Conservation (phyloP, 2,113 vertebrate species). For the Phoxinus phoxinus region DNA sequence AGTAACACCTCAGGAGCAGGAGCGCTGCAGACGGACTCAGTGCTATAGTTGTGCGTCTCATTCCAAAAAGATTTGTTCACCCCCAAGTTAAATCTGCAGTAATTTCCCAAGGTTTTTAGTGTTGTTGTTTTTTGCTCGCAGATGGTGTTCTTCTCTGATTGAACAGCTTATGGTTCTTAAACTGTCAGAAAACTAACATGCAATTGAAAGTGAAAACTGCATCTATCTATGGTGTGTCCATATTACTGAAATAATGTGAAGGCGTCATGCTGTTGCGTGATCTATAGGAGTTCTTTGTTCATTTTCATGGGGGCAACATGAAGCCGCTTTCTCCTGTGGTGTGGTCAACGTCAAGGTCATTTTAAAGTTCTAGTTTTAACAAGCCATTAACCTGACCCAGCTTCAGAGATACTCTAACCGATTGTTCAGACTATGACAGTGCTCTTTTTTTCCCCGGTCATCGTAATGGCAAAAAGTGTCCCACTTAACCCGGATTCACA, state of each 20-base stretch:
- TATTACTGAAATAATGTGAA: neutral
- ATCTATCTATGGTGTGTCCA: neutral
- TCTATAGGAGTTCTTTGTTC: constrained; percentile 38
- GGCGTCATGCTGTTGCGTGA: neutral
- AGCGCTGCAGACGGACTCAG: neutral
- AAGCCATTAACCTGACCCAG: neutral
- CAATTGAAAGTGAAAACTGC: neutral
- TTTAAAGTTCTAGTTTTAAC: constrained; percentile 28
- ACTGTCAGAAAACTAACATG: neutral
- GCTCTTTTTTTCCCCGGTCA: too few species aligned
- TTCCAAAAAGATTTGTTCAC: neutral
- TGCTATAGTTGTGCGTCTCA: neutral
- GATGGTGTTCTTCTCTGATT: constrained; percentile 58
- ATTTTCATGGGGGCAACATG: constrained; percentile 38
- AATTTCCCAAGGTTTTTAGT: constrained; percentile 64
- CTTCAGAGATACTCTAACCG: neutral
- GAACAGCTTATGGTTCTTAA: constrained; percentile 39
- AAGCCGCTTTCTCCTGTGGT: constrained; percentile 13
- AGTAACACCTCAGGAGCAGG: constrained; percentile 11
- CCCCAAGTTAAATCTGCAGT: neutral
- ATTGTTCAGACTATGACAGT: neutral
- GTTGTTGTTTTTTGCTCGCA: constrained; percentile 63
- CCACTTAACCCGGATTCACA: too few species aligned
- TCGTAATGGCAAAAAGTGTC: too few species aligned
- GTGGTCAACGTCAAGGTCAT: constrained; percentile 38